Evolutionary conservation across 2,113 vertebrate genomes (phyloP).

Genomic region (Paraplagusia blochii): DNA sequence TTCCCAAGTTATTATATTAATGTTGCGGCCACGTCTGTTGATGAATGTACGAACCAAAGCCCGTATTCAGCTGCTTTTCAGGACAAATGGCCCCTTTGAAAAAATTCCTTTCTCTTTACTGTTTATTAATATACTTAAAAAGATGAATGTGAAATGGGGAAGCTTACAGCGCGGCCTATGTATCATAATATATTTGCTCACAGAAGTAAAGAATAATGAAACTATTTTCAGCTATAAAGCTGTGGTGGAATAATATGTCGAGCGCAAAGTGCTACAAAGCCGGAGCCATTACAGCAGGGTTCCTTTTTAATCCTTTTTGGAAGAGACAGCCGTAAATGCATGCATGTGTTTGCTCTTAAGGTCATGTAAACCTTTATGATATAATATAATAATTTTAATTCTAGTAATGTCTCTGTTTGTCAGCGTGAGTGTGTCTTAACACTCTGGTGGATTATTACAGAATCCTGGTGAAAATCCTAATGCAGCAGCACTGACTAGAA

Average conservation of each 20-base stretch:
- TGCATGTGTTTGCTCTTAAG: slow-evolving; percentile 41
- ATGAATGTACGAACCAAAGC: slow-evolving; percentile 74
- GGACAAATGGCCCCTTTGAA: slow-evolving; percentile 76
- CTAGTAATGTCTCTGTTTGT: slow-evolving; percentile 14
- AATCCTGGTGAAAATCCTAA: slow-evolving; percentile 28
- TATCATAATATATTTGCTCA: slow-evolving; percentile 71
- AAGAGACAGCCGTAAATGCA: slow-evolving; percentile 69
- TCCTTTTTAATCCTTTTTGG: slow-evolving; percentile 72
- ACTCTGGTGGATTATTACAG: slow-evolving; percentile 11
- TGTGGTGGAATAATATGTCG: slow-evolving; percentile 74
- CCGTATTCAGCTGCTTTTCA: slow-evolving; percentile 72
- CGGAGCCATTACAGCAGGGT: slow-evolving; percentile 75
- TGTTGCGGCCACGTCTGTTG: slow-evolving; percentile 62
- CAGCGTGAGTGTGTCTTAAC: slow-evolving; percentile 4
- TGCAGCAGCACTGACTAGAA: slow-evolving; percentile 12
- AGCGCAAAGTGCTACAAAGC: slow-evolving; percentile 73
- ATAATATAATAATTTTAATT: slow-evolving; percentile 11
- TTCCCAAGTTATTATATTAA: slow-evolving; percentile 67
- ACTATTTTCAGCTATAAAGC: slow-evolving; percentile 75
- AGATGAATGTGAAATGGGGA: slow-evolving; percentile 75
- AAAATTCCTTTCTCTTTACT: slow-evolving; percentile 73
- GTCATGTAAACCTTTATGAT: slow-evolving; percentile 25
- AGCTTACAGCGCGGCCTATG: slow-evolving; percentile 52
- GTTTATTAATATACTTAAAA: slow-evolving; percentile 80
- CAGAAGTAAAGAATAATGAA: slow-evolving; percentile 76